phyloP scores from a whole-genome alignment of 2,888 invertebrate species.

The Alloplasta piceator region DNA sequence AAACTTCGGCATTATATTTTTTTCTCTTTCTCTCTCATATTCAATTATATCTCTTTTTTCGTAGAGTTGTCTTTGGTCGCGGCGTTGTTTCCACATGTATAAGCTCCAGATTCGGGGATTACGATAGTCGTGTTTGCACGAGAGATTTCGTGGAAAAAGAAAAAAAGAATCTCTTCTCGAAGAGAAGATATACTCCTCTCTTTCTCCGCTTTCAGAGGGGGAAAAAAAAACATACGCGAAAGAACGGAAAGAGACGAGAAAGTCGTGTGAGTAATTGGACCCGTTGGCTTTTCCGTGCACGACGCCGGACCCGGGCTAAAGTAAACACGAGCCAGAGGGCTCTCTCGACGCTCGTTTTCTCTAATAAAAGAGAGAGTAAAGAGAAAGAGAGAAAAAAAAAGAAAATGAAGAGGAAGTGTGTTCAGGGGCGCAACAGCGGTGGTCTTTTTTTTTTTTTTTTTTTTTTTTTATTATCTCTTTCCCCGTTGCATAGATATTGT shows the following conservation, averaged over 20 bases:
- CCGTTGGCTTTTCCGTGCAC: conserved; percentile 28
- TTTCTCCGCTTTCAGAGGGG: not conserved
- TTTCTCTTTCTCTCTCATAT: too few species aligned
- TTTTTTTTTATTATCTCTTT: not conserved
- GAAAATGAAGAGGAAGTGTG: conserved; percentile 13
- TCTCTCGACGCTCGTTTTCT: conserved; percentile 17
- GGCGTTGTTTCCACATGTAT: not conserved
- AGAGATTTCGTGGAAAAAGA: conserved; percentile 18
- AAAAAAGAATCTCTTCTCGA: not conserved
- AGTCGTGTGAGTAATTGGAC: conserved; percentile 56
- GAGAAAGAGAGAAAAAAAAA: conserved; percentile 24
- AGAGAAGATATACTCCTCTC: not conserved
- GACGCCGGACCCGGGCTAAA: conserved; percentile 28
- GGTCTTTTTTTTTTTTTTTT: not conserved
- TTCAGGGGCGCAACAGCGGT: conserved; percentile 28
- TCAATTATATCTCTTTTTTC: too few species aligned
- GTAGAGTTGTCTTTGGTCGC: not conserved
- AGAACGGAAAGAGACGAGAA: not conserved
- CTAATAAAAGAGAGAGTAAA: conserved; percentile 9
- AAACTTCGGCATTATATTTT: too few species aligned
- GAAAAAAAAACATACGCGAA: not conserved
- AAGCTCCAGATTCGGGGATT: conserved; percentile 18
- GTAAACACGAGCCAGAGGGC: conserved; percentile 53
- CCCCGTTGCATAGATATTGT: conserved; percentile 12
- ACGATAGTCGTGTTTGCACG: conserved; percentile 22